These are phyloP conservation scores for Drosophila niveifrons DNA, from an alignment of 2,888 invertebrate genomes.

Conservation along the genomic window DNA sequence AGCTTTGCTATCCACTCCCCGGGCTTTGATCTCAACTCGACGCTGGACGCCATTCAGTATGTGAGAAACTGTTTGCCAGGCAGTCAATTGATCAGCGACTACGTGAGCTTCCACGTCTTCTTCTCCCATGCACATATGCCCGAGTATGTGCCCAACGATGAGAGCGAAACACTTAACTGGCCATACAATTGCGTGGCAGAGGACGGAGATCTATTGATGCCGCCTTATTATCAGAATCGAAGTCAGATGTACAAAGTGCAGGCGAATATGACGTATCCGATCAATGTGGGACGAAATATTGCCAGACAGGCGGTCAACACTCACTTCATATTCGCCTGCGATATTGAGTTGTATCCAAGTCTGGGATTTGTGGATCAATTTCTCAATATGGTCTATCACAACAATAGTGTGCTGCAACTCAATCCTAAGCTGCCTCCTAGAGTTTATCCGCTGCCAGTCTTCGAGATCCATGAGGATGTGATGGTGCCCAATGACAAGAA, in stretches of 20 bases:
- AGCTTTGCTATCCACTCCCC: conserved; percentile 89
- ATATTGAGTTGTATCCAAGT: conserved; percentile 95
- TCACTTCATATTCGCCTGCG: conserved; percentile 92
- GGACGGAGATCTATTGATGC: conserved; percentile 13
- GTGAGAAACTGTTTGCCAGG: conserved; percentile 86
- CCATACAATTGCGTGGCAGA: conserved; percentile 56
- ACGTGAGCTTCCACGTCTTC: conserved; percentile 89
- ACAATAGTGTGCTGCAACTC: conserved; percentile 86
- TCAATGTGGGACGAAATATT: conserved; percentile 94
- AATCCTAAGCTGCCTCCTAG: conserved; percentile 26
- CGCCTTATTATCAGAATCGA: conserved; percentile 66
- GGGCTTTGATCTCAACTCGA: conserved; percentile 87
- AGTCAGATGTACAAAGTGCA: conserved; percentile 87
- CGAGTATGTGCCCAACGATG: conserved; percentile 75
- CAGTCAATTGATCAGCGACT: conserved; percentile 86
- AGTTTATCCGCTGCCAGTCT: conserved; percentile 75
- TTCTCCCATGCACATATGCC: conserved; percentile 88
- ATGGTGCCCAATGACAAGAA: conserved; percentile 69
- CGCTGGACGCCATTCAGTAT: conserved; percentile 87
- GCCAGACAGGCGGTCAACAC: conserved; percentile 92
- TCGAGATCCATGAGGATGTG: conserved; percentile 62
- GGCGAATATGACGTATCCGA: conserved; percentile 92
- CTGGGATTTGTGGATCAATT: conserved; percentile 91
- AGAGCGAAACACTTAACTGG: conserved; percentile 64
- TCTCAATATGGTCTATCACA: conserved; percentile 91